Conservation (phyloP, 2,888 invertebrate species). For the Patella depressa region DNA sequence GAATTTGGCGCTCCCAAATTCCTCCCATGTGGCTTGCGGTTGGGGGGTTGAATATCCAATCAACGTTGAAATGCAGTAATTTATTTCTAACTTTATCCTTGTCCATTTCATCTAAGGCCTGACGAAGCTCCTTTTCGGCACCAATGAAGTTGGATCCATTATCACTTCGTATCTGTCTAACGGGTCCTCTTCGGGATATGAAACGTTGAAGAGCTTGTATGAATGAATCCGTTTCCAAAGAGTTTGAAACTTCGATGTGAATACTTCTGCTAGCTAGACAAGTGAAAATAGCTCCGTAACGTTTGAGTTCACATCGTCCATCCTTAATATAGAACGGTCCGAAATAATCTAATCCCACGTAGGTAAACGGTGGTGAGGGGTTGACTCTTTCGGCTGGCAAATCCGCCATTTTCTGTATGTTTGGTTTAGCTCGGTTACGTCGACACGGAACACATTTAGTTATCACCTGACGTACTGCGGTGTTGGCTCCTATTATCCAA, state of each 20-base stretch:
- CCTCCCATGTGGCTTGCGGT: not conserved
- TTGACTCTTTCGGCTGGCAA: not conserved
- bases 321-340: conserved; percentile 23
- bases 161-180: not conserved
- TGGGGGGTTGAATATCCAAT: not conserved
- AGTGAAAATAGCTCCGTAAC: conserved; percentile 21
- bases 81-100: not conserved
- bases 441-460: not conserved
- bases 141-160: not conserved
- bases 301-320: conserved; percentile 10
- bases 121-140: not conserved
- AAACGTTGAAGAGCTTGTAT: conserved; percentile 15
- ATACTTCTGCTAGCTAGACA: conserved; percentile 39
- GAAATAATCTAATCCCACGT: conserved; percentile 20
- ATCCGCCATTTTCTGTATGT: conserved; percentile 1
- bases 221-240: conserved; percentile 19
- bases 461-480: not conserved
- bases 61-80: not conserved
- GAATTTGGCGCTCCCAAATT: not conserved
- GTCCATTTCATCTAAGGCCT: not conserved
- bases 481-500: not conserved
- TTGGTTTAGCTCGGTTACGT: not conserved
- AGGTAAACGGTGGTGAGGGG: conserved; percentile 25
- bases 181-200: conserved; percentile 16
- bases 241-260: conserved; percentile 40